Conservation (phyloP, 2,888 invertebrate genomes). For the Apodemia zela region DNA sequence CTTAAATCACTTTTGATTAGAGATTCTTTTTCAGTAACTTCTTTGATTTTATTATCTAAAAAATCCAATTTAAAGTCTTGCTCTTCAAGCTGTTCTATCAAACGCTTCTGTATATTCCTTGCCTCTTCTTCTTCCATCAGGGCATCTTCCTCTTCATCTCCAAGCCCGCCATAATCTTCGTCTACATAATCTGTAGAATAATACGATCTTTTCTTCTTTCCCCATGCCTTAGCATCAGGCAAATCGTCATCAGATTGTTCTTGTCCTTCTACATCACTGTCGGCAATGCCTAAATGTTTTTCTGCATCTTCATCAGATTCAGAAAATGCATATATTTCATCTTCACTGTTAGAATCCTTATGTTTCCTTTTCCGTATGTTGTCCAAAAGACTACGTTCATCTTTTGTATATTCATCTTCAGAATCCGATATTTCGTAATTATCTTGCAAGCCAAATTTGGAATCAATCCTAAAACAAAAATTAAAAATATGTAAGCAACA, state of each 20-base stretch:
- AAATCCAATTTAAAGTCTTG: constrained; percentile 86
- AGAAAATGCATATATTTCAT: constrained; percentile 83
- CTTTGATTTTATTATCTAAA: constrained; percentile 58
- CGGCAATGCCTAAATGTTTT: constrained; percentile 75
- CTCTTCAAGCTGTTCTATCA: constrained; percentile 88
- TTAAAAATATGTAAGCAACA: constrained; percentile 34
- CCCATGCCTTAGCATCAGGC: constrained; percentile 93
- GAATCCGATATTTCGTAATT: constrained; percentile 85
- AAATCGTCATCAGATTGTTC: constrained; percentile 84
- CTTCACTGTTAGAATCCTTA: constrained; percentile 78
- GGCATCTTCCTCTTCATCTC: constrained; percentile 85
- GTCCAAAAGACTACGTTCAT: constrained; percentile 82
- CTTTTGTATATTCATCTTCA: constrained; percentile 85
- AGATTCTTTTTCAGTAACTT: constrained; percentile 71
- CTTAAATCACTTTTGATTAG: constrained; percentile 88
- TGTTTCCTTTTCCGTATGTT: constrained; percentile 79
- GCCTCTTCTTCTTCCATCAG: constrained; percentile 91
- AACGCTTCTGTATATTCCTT: constrained; percentile 86
- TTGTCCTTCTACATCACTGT: constrained; percentile 89
- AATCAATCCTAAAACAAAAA: constrained; percentile 48
- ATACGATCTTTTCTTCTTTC: constrained; percentile 87
- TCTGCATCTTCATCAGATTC: constrained; percentile 70
- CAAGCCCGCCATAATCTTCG: constrained; percentile 88
- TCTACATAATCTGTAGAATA: constrained; percentile 95
- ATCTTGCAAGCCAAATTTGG: constrained; percentile 65